Base-by-base conservation (phyloP, 2,113 vertebrate genomes). In the Mesoclemmys tuberculata region DNA sequence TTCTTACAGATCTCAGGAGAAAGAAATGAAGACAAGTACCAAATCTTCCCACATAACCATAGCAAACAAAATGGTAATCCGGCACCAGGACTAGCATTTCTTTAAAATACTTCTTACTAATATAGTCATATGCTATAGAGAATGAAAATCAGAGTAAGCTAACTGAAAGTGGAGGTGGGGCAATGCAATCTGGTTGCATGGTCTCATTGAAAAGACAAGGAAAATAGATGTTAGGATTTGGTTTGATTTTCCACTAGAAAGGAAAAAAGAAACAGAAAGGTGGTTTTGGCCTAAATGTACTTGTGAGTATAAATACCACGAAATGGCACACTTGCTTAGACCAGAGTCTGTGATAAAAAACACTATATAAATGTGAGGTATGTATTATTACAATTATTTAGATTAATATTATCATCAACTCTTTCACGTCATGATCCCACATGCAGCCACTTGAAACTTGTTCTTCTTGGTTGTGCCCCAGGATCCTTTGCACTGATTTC, bases 401-500 rank as follows among this genome's bases (percentile, higher is more conserved):
- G 55, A 11, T 19, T 3, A 0, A 8, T 29, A 1, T 3, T 6
- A 10, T 38, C 24, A 14, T 46, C 74, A 77, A 26, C 41, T 8
- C 38, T 77, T 75, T 24, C 14, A 77, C 12, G 13, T 44, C 41
- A 29, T 77, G 11, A 77, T 46, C 74, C 24, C 22, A 27, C 88
- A 31, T 87, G 84, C 86, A 88, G 5, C 26, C 49, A 31, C 26
- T 0, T 0, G 74, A 16, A 0, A 0, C 0, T 0, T 0, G 0
- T 44, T 56, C 18, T 88, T 80, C 93, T 80, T 5, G 1, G 26
- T 46, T 74, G 4, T 19, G 46, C 7, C 56, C 48, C 56, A 80
- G 74, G 13, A 35, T 79, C 29, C 38, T 90, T 2, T 56, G 1
- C 49, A n/a, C 2, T 31, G 64, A 44, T 75, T 82, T 56, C 78